A percentile compares a stretch with the other conserved stretches of the same genome.
These are phyloP conservation scores for Micromussa lordhowensis DNA, from an alignment of 92 coral and sea anemone species.

Conservation along the genomic window DNA sequence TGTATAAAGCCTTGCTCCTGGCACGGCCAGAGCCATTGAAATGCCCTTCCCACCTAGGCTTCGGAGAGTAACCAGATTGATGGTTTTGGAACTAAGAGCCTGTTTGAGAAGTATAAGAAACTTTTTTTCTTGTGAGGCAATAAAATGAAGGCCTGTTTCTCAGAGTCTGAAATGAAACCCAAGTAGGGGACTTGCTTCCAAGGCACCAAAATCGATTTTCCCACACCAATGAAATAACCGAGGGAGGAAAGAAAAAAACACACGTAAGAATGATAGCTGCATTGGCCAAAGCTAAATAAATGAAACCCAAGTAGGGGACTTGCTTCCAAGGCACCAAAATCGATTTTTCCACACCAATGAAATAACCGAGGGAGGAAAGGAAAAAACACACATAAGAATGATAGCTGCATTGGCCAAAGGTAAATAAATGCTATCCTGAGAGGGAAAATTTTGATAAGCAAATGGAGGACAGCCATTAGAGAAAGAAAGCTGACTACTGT, in stretches of 20 bases:
- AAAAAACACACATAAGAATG: conserved; percentile 57
- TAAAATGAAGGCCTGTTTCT: conserved; percentile 30
- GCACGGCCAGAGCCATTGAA: conserved; percentile 67
- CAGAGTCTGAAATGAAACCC: conserved; percentile 31
- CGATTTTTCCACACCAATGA: conserved; percentile 48
- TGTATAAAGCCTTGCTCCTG: conserved; percentile 62
- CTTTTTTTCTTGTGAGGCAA: conserved; percentile 34
- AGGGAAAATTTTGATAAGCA: conserved; percentile 46
- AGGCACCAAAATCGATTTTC: neutral
- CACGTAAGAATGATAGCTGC: conserved; percentile 13
- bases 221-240: conserved; percentile 13
- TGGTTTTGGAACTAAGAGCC: conserved; percentile 14
- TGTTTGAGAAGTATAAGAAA: conserved; percentile 17
- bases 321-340: conserved; percentile 21
- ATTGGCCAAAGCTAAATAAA: neutral
- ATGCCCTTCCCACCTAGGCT: conserved; percentile 63
- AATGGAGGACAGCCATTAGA: conserved; percentile 18
- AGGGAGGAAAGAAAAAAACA: conserved; percentile 1
- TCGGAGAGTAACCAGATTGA: conserved; percentile 48
- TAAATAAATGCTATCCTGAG: conserved; percentile 28
- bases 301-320: conserved; percentile 52
- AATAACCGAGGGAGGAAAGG: conserved; percentile 55
- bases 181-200: conserved; percentile 12
- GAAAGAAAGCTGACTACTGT: conserved; percentile 36
- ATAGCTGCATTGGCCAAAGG: conserved; percentile 57